Evolutionary conservation across 2,113 vertebrate species (phyloP), one percentile per base, ranked within the genome.

Genomic region (Cyanistes caeruleus): DNA sequence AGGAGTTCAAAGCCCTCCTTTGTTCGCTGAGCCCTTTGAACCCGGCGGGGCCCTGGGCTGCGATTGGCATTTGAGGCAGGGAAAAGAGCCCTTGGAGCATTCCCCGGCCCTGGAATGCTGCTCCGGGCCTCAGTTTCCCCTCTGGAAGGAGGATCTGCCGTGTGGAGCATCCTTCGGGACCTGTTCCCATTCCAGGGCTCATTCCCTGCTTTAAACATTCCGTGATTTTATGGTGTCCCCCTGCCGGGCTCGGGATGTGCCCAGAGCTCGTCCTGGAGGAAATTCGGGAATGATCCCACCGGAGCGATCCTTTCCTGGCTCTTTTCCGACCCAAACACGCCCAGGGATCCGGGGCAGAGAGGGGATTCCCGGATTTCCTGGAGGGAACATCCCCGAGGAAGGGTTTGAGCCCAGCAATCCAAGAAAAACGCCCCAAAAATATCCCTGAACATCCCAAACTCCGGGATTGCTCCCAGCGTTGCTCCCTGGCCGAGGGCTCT

Each of bases 1-100:
- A 95, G 95, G 95, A 95, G 94, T 93, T 95, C 95, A 95, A 95
- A 95, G 93, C 22, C 59, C 92, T 97, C 91, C 64, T 39, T 77
- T 84, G 86, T 81, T 77, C 37, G 76, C 23, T 70, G 84, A 79
- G 74, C 74, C 80, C 93, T 97, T 96, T 87, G 96, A 94, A 94
- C 81, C 76, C 55, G 53, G 77, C 68, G 72, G 89, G 83, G 91
- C 93, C 89, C 68, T 52, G 80, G 83, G 93, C 84, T 84, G 84
- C 55, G 78, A 46, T 75, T 27, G 93, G 90, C 44, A 23, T 35
- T 83, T 53, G 79, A 35, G 59, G 92, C 48, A 37, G 95, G 96
- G 75, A 23, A 31, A 88, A 13, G 48, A 92, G 91, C n/a, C 87
- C 80, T 33, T 6, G 56, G 86, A 92, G 72, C 55, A 1, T 56